These are phyloP conservation scores for Drosophila sp. DNA, from an alignment of 1,140 invertebrate species.

Conservation along the genomic window DNA sequence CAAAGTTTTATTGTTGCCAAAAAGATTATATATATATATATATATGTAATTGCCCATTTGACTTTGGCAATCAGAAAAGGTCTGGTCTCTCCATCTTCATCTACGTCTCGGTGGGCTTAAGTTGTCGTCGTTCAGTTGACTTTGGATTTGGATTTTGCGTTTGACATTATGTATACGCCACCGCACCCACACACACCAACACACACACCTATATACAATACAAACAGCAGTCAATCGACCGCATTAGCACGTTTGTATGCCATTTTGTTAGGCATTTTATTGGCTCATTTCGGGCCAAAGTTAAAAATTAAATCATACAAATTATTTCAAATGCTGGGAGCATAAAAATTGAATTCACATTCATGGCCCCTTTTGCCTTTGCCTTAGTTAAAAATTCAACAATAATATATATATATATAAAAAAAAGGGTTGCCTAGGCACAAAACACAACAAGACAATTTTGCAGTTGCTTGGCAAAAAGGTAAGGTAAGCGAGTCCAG, in stretches of 20 bases:
- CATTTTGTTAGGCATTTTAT: conserved; percentile 59
- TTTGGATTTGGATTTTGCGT: conserved; percentile 40
- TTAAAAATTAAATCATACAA: conserved; percentile 78
- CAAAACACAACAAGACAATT: conserved; percentile 68
- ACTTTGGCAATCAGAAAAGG: conserved; percentile 63
- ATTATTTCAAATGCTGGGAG: conserved; percentile 67
- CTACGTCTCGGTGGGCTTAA: conserved; percentile 55
- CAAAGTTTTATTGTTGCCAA: neutral
- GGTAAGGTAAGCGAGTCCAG: conserved; percentile 49
- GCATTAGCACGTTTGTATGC: conserved; percentile 58
- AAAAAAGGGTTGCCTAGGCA: conserved; percentile 65
- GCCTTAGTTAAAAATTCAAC: conserved; percentile 52
- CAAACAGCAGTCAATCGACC: conserved; percentile 42
- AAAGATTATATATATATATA: neutral
- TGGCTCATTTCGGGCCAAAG: conserved; percentile 56
- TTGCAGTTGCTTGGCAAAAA: conserved; percentile 78
- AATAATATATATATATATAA: neutral
- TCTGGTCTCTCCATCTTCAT: conserved; percentile 11
- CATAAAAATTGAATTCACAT: conserved; percentile 75
- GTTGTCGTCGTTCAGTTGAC: conserved; percentile 63
- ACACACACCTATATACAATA: neutral
- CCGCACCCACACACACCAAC: conserved; percentile 6
- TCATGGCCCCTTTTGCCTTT: conserved; percentile 36
- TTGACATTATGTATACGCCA: conserved; percentile 60
- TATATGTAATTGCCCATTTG: conserved; percentile 62